Base-by-base conservation (phyloP, 2,113 vertebrate species). In the Steatornis caripensis region DNA sequence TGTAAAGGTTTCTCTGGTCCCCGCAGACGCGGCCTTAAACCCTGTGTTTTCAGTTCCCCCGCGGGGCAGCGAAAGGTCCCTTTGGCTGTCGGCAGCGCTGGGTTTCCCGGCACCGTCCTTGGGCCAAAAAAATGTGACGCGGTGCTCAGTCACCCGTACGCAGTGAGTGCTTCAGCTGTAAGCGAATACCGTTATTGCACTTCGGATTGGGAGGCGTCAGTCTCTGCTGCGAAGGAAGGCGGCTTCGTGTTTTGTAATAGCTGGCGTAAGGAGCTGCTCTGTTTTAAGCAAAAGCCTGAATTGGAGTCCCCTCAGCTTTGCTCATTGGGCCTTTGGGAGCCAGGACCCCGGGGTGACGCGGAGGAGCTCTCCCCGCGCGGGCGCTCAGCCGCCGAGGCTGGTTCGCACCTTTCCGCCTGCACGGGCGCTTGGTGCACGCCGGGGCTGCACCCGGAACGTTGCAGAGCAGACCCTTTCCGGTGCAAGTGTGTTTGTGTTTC, bases 61-160 rank as follows among this genome's bases (percentile, higher is more conserved):
- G 0, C 4, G 1, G 30, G 15, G 49, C 7, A 2, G 43, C 12
- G 49, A 23, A 54, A 72, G n/a, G 30, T 36, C 58, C 78, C 58
- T 36, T 64, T 13, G 9, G 62, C 46, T 60, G 13, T 41, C 1
- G 2, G 54, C 15, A 24, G 9, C 4, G 54, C 34, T 76, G 12
- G 37, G 48, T 16, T 45, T 58, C 60, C 34, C 72, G 12, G 26
- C 70, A 12, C 60, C 17, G 0, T 74, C 58, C 48, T 74, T 46
- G 34, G 23, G 66, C 18, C 43, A n/a, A 36, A 61, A 32, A 78
- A 18, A 4, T 1, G 4, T 3, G 54, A 10, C 1, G 2, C 2
- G 6, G 54, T 2, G 0, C 41, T 60, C 11, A 0, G 18, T 46
- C 36, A 16, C 41, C 43, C 10, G 1, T 7, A 4, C 2, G 0